These are phyloP conservation scores for Carassius gibelio DNA, from an alignment of 2,113 vertebrate genomes.

Conservation along the genomic window DNA sequence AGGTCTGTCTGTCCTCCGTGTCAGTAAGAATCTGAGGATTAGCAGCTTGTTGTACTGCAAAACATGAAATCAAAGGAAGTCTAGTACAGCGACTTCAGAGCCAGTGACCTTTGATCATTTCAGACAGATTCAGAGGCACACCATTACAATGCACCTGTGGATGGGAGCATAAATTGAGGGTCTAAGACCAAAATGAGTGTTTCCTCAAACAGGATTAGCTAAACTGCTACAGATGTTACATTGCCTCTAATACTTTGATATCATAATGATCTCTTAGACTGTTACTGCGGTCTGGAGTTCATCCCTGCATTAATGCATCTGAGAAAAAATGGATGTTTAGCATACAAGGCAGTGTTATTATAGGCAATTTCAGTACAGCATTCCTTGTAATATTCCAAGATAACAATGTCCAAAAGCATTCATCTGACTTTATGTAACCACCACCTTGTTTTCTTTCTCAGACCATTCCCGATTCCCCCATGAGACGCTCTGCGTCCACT, in stretches of 20 bases:
- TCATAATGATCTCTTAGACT: conserved; percentile 2
- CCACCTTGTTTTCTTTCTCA: conserved; percentile 58
- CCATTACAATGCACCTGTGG: conserved; percentile 28
- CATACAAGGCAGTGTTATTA: conserved; percentile 8
- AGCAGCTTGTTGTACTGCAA: conserved; percentile 31
- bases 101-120: conserved; percentile 41
- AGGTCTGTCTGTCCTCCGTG: neutral
- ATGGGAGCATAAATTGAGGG: conserved; percentile 30
- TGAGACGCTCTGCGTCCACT: conserved; percentile 90
- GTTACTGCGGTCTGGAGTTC: conserved; percentile 9
- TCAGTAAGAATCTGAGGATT: conserved; percentile 40
- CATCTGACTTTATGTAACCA: neutral
- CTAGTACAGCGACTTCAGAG: conserved; percentile 10
- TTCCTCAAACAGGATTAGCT: neutral
- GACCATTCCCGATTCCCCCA: conserved; percentile 84
- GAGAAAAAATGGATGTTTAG: conserved; percentile 12
- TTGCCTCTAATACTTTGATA: conserved; percentile 32
- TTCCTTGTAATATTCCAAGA: conserved; percentile 27
- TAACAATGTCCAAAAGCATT: conserved; percentile 1
- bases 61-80: conserved; percentile 49
- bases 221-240: conserved; percentile 51
- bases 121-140: neutral
- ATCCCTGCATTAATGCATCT: conserved; percentile 2
- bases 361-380: neutral
- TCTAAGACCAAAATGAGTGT: conserved; percentile 17